Evolutionary conservation across 1,140 invertebrate genomes (phyloP).

Genomic region (Nymphalis io): DNA sequence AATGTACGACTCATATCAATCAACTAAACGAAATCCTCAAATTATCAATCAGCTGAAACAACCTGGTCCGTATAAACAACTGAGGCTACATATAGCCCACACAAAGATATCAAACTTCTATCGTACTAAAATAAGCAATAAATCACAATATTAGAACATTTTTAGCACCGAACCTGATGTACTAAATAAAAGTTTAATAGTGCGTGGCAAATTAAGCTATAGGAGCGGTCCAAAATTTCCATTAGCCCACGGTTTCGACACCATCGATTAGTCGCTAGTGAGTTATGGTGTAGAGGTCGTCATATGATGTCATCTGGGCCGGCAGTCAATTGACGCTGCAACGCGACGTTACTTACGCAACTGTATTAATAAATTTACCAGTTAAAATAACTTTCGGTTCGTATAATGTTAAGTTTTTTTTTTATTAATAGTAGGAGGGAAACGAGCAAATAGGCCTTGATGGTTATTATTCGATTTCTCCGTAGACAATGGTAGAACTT

Average conservation of each 20-base stretch:
- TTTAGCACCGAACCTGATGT: background rate
- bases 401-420: background rate
- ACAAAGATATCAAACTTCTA: too few species aligned
- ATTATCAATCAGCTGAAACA: too few species aligned
- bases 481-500: too few species aligned
- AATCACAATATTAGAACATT: background rate
- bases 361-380: conserved; percentile 22
- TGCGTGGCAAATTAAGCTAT: conserved; percentile 36
- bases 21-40: too few species aligned
- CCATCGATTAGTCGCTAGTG: conserved; percentile 38
- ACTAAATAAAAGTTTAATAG: conserved; percentile 40
- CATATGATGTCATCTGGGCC: conserved; percentile 66
- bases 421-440: background rate
- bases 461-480: too few species aligned
- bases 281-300: conserved; percentile 41
- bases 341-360: conserved; percentile 43
- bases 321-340: conserved; percentile 53
- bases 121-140: too few species aligned
- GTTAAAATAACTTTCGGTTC: background rate
- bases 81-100: too few species aligned
- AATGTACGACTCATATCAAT: too few species aligned
- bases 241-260: conserved; percentile 46
- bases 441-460: too few species aligned
- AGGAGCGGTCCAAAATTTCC: conserved; percentile 30
- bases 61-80: too few species aligned